A percentile compares a stretch with the other conserved stretches of the same genome.
These are phyloP conservation scores for Tetramorium alpestre DNA, from an alignment of 1,140 invertebrate species.

Conservation along the genomic window DNA sequence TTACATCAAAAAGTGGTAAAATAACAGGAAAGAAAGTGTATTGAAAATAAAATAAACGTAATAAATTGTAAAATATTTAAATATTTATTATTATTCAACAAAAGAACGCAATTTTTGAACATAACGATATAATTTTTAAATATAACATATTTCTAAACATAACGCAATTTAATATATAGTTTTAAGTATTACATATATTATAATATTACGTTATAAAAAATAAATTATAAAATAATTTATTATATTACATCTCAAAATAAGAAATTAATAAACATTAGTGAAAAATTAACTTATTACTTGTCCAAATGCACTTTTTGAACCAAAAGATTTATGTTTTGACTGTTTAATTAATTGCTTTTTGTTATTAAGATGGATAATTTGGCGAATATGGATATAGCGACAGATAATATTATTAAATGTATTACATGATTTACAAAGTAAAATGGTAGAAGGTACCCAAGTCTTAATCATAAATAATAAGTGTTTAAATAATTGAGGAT, in stretches of 20 bases:
- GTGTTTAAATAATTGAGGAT: conserved; percentile 32
- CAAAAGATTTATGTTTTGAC: conserved; percentile 16
- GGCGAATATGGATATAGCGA: conserved; percentile 22
- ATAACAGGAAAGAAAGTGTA: no score
- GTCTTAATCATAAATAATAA: conserved; percentile 18
- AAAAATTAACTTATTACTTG: no score
- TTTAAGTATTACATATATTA: background rate
- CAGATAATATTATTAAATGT: conserved; percentile 15
- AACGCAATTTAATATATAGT: background rate
- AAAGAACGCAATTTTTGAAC: no score
- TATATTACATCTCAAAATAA: no score
- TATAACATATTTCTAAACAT: no score
- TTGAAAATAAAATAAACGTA: no score
- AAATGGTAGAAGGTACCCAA: conserved; percentile 15
- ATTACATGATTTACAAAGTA: conserved; percentile 9
- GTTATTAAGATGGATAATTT: conserved; percentile 31
- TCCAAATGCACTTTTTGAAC: conserved; percentile 12
- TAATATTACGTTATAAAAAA: no score
- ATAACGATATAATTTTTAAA: no score
- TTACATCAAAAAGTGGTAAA: no score
- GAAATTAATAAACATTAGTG: no score
- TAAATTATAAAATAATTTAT: background rate
- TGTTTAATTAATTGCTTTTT: conserved; percentile 15
- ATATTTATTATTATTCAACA: no score
- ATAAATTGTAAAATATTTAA: no score